Evolutionary conservation across 2,888 invertebrate species (phyloP).

Genomic region (Dorcus hopei): DNA sequence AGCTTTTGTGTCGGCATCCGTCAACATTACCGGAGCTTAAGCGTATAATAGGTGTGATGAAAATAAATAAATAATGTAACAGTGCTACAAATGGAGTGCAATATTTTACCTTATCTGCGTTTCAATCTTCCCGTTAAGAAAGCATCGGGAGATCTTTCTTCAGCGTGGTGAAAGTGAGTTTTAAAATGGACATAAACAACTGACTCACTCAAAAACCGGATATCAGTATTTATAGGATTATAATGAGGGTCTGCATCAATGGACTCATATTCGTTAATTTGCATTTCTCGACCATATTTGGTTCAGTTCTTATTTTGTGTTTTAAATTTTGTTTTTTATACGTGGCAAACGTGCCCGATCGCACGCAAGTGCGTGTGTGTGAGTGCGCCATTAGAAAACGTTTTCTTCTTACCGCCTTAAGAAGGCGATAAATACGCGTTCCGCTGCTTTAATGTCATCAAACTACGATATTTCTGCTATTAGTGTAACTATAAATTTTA

Average conservation of each 20-base stretch:
- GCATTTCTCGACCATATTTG: neutral
- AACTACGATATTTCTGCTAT: too few species aligned
- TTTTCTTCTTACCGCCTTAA: too few species aligned
- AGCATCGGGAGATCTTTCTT: slow-evolving; percentile 1
- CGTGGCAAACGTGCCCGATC: too few species aligned
- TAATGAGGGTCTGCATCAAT: neutral
- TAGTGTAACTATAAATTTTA: too few species aligned
- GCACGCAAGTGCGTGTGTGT: too few species aligned
- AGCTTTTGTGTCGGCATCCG: neutral
- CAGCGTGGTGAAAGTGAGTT: neutral
- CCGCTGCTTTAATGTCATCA: too few species aligned
- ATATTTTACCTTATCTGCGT: neutral
- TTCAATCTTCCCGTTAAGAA: neutral
- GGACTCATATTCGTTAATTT: neutral
- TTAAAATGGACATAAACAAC: slow-evolving; percentile 2
- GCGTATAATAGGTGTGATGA: neutral
- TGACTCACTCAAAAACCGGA: slow-evolving; percentile 3
- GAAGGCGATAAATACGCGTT: too few species aligned
- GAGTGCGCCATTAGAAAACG: too few species aligned
- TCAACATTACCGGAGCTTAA: neutral
- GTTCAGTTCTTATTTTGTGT: neutral
- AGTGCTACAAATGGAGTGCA: slow-evolving; percentile 1
- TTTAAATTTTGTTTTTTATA: neutral
- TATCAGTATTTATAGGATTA: slow-evolving; percentile 2
- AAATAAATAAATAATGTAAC: slow-evolving; percentile 1